Base-by-base conservation (phyloP, 2,888 invertebrate genomes). In the Tethea ocularis region DNA sequence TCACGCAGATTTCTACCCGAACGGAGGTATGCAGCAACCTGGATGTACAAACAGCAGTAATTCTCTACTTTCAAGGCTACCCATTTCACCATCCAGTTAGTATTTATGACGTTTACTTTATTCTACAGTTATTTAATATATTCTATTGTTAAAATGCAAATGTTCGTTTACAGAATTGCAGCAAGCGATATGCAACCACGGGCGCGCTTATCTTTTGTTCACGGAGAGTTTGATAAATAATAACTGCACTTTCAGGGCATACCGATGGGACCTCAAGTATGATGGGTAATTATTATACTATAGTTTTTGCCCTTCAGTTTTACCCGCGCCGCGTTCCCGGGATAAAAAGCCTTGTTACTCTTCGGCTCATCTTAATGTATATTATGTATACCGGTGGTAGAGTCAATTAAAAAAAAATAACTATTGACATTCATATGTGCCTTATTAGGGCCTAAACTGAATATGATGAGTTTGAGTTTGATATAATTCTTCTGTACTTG, bases 1-100 rank as follows among this genome's bases (percentile, higher is more conserved):
- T 55, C 89, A 95, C 67, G 93, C 95, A 2, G 96, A 96, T 76
- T 95, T 95, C 75, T 96, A 95, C 79, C 94, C 95, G 0, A 96
- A 96, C 62, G 96, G 96, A 0, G 96, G 96, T 0, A 90, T 93
- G 84, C 87, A 87, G 55, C 96, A 96, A 73, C 95, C 95, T 0
- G 96, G 95, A 0, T 96, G 96, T 70, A 56, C 67, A 7, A 87
- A 84, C 51, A 64, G 70, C 2, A 78, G 80, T 1, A 78, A 72
- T 11, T 86, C 90, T 0, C 66, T 89, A 1, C 84, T 86, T 76
- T 78, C 88, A 0, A 75, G 80, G 17, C 67, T 88, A 15, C 86
- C 86, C 0, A 71, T 86, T 56, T 84, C 89, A 1, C 77, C 81
- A 60, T 61, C 54, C 11, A 54, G 54, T 54, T 6, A 10, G 54